phyloP scores from a whole-genome alignment of 2,888 invertebrate species.

The Andrena fulva region DNA sequence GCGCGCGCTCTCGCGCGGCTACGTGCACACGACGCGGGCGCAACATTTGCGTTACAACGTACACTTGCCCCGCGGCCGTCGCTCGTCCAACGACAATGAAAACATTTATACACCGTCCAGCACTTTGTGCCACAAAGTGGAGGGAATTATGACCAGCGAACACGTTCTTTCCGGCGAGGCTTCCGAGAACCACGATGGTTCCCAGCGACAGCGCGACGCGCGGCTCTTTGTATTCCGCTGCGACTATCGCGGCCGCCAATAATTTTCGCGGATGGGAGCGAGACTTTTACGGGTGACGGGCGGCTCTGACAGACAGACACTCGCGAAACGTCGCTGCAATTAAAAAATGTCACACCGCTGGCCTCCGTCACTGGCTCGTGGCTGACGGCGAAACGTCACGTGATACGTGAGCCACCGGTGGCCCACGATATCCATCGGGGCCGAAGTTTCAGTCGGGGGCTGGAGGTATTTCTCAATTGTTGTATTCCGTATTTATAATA shows the following conservation, averaged over 20 bases:
- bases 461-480: no score
- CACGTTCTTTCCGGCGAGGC: constrained; percentile 37
- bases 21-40: neutral
- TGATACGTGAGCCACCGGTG: no score
- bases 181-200: constrained; percentile 37
- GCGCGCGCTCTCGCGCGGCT: neutral
- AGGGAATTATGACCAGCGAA: constrained; percentile 37
- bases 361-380: neutral
- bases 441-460: no score
- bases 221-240: constrained; percentile 8
- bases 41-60: constrained; percentile 26
- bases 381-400: no score
- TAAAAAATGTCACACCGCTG: neutral
- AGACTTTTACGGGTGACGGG: constrained; percentile 6
- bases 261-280: constrained; percentile 24
- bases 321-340: constrained; percentile 12
- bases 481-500: no score
- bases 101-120: constrained; percentile 43
- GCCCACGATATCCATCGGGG: no score
- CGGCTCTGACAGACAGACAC: constrained; percentile 7
- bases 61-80: neutral
- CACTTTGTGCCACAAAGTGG: constrained; percentile 45
- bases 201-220: neutral
- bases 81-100: constrained; percentile 36
- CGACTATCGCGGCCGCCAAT: constrained; percentile 23